Evolutionary conservation across 2,113 vertebrate genomes (phyloP).

Genomic region (Anser brachyrhynchus): DNA sequence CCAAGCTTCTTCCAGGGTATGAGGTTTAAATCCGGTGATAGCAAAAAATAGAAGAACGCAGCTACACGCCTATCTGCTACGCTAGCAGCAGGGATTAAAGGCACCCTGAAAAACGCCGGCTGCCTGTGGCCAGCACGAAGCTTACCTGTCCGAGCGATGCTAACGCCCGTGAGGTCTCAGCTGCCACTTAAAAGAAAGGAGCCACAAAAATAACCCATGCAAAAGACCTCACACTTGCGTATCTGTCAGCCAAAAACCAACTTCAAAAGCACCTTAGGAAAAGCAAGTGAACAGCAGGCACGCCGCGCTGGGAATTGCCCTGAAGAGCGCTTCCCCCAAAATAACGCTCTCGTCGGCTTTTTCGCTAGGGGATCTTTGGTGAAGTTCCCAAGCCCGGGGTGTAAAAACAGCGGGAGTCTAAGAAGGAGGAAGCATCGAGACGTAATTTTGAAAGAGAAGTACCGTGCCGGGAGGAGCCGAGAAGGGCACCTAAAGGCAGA

Average conservation of each 20-base stretch:
- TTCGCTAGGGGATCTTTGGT: slow-evolving; percentile 36
- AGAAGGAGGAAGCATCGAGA: not conserved
- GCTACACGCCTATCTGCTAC: not conserved
- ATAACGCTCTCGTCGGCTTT: not conserved
- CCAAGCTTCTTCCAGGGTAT: not conserved
- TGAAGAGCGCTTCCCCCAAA: slow-evolving; percentile 19
- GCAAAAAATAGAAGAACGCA: not conserved
- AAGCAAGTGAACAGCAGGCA: not conserved
- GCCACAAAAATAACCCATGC: not conserved
- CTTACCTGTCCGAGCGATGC: not conserved
- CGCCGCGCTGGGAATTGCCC: slow-evolving; percentile 16
- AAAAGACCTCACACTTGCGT: not conserved
- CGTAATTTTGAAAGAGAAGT: not conserved
- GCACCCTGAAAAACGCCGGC: not conserved
- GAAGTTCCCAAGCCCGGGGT: not conserved
- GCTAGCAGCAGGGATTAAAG: not conserved
- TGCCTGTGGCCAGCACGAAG: not conserved
- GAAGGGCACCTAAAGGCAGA: not conserved
- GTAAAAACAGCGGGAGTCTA: not conserved
- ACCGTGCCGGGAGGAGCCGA: not conserved
- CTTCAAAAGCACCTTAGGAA: not conserved
- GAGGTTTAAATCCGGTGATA: not conserved
- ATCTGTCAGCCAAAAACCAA: not conserved
- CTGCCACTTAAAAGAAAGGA: not conserved
- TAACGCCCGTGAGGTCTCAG: not conserved